phyloP scores from a whole-genome alignment of 2,113 vertebrate species.

The Budorcas taxicolor region DNA sequence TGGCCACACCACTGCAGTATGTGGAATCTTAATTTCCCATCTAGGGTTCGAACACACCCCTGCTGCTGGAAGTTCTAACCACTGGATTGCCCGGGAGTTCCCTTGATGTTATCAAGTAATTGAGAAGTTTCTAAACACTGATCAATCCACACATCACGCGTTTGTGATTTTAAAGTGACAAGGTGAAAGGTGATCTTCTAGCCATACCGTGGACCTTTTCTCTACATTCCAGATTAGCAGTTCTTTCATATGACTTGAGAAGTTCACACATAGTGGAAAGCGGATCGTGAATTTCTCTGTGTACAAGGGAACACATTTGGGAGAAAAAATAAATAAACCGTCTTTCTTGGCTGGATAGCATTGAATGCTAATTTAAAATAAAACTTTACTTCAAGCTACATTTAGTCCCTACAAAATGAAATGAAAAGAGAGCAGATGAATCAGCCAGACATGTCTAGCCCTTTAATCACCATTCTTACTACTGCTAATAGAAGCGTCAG shows the following conservation, averaged over 20 bases:
- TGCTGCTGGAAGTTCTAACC: not conserved
- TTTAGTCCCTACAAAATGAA: constrained; percentile 31
- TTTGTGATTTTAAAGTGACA: not conserved
- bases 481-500: constrained; percentile 54
- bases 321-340: not conserved
- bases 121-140: not conserved
- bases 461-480: constrained; percentile 47
- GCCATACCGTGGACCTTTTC: not conserved
- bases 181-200: not conserved
- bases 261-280: not conserved
- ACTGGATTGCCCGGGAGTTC: not conserved
- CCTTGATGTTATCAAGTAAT: not conserved
- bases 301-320: not conserved
- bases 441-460: not conserved
- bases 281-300: not conserved
- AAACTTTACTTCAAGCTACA: constrained; percentile 59
- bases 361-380: constrained; percentile 52
- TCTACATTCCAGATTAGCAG: not conserved
- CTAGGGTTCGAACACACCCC: not conserved
- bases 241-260: not conserved
- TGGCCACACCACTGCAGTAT: not conserved
- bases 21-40: not conserved
- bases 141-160: not conserved
- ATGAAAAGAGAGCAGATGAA: constrained; percentile 53
- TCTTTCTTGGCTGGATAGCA: not conserved